Evolutionary conservation across 2,113 vertebrate genomes (phyloP), one percentile per base, ranked within the genome.

Genomic region (Myrmecobius fasciatus): DNA sequence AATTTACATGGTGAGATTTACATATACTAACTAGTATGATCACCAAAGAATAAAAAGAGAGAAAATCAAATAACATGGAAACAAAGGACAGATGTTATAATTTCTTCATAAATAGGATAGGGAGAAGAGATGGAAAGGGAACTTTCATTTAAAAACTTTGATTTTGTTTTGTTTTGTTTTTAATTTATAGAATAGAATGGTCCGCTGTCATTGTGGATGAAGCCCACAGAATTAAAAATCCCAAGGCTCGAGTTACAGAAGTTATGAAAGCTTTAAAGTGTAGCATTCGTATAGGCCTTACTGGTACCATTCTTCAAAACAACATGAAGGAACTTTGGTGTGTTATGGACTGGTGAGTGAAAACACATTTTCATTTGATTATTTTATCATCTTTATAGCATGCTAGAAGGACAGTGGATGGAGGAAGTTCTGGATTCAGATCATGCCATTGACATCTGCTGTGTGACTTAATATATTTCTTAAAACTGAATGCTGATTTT

Each of bases 261-360:
- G 99, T 99, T 36, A 99, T 99, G 99, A 99, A 99, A 96, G 98
- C 98, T 90, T 97, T 99, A 96, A 99, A 97, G 92, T 99, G 99
- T 96, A 97, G 89, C 95, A 98, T 99, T 93, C 99, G 99, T 92
- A 98, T 99, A 94, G 99, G 99, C 93, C 99, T 99, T 97, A 99
- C 99, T 92, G 99, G 99, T 95, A 99, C 99, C 89, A 99, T 99
- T 98, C 98, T 99, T 95, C 99, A 99, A 97, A 99, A 99, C 96
- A 99, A 99, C 97, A 99, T 99, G 97, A 99, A 99, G 91, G 99
- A 99, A 92, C 98, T 99, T 95, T 99, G 99, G 99, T 99, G 99
- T 98, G 99, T 99, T 94, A 99, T 99, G 99, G 99, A 99, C 98
- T 99, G 99, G 99, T 99, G 96, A 97, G 97, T 97, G 91, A 94